Base-by-base conservation (phyloP, 2,113 vertebrate genomes). In the Odontesthes bonariensis region DNA sequence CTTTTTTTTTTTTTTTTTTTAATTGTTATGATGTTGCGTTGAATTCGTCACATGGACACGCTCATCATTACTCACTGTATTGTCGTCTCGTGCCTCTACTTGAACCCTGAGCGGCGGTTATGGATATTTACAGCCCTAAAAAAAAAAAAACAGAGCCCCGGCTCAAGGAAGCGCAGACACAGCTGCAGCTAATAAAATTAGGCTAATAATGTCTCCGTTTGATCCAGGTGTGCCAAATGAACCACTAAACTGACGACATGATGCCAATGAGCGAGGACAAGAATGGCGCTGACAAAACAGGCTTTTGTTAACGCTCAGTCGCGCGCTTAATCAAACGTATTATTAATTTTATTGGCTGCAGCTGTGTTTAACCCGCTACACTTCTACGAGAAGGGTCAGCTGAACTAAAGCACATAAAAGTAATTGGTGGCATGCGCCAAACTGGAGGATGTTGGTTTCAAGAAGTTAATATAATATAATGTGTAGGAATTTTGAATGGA, bases 301-400 rank as follows among this genome's bases (percentile, higher is more conserved):
- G 4, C 44, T 31, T 31, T 69, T 79, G 76, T 82, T 73, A 13
- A 53, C 11, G 54, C 66, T 51, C 52, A 58, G 8, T 46, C 23
- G 56, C 49, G 33, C 49, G 63, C n/a, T 55, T 40, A 81, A 68
- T 75, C 55, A 62, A 33, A 62, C 51, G 31, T 5, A 44, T 69
- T 79, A 71, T 40, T 85, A 65, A 80, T 76, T 52, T 19, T 59
- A 77, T 82, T 74, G 80, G 60, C 69, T 52, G 73, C 84, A 77
- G 80, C 77, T 83, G 73, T 62, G 67, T 82, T 79, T 54, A 53
- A 69, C 31, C 33, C 27, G 4, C 8, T 38, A 42, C 53, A 38
- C 19, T 5, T 27, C 27, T 46, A 27, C 31, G 56, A 19, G 23
- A 32, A 52, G 22, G 35, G 57, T 23, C 40, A 49, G 53, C 12